phyloP scores from a whole-genome alignment of 2,113 vertebrate species.

The Maccullochella peelii region DNA sequence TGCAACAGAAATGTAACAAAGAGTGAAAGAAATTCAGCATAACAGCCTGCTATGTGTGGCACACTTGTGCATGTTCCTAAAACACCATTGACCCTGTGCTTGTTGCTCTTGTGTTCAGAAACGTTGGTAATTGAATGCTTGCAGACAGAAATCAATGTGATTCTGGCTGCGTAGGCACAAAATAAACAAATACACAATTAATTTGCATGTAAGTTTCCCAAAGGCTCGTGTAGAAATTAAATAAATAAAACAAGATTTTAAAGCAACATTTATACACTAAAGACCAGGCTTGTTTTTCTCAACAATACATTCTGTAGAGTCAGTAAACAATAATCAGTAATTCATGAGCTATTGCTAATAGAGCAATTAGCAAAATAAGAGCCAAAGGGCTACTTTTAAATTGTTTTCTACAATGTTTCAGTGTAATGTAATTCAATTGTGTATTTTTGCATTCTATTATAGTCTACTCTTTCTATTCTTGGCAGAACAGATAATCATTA shows the following conservation, averaged over 20 bases:
- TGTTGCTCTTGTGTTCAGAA: slow-evolving; percentile 26
- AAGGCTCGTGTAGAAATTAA: slow-evolving; percentile 32
- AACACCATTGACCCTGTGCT: slow-evolving; percentile 21
- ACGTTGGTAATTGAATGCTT: slow-evolving; percentile 51
- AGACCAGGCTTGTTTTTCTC: slow-evolving; percentile 21
- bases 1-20: not conserved
- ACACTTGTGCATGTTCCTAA: slow-evolving; percentile 6
- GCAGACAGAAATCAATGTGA: slow-evolving; percentile 60
- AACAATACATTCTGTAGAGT: slow-evolving; percentile 27
- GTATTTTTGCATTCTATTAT: not conserved
- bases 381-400: slow-evolving; percentile 9
- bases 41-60: not conserved
- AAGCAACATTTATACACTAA: slow-evolving; percentile 29
- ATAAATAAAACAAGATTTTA: slow-evolving; percentile 41
- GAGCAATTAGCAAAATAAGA: slow-evolving; percentile 30
- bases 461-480: not conserved
- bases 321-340: slow-evolving; percentile 38
- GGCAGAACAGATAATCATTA: too few species aligned
- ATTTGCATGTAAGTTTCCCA: slow-evolving; percentile 52
- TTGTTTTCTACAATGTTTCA: fast-evolving
- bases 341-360: slow-evolving; percentile 18
- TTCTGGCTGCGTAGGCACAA: slow-evolving; percentile 38
- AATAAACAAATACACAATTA: slow-evolving; percentile 43
- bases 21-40: not conserved
- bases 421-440: not conserved